These are phyloP conservation scores for Sapajus apella DNA, from an alignment of 2,113 vertebrate species.

Conservation along the genomic window DNA sequence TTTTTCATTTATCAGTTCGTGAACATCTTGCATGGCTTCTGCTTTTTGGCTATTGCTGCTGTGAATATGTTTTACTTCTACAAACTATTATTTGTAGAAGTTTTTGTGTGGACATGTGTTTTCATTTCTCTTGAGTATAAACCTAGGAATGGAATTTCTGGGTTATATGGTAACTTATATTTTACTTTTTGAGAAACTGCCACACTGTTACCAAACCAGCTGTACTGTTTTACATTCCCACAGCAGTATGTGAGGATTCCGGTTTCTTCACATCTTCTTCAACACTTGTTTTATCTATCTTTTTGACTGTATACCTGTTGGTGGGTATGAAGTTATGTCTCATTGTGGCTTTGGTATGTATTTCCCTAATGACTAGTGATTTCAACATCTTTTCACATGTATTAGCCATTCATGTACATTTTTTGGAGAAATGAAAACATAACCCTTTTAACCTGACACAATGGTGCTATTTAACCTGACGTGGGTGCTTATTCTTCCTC, in stretches of 20 bases:
- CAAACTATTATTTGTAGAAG: not conserved
- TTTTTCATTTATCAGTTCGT: not conserved
- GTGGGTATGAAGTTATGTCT: not conserved
- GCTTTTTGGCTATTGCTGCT: not conserved
- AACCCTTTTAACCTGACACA: not conserved
- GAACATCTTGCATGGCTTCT: not conserved
- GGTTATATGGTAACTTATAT: not conserved
- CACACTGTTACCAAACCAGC: not conserved
- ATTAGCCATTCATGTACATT: not conserved
- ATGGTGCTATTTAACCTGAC: not conserved
- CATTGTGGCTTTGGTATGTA: not conserved
- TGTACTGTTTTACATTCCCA: not conserved
- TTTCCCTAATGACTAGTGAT: not conserved
- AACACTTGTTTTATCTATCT: not conserved
- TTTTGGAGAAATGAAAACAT: not conserved
- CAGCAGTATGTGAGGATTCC: not conserved
- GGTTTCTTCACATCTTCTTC: not conserved
- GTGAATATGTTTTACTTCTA: not conserved
- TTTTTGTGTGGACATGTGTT: not conserved
- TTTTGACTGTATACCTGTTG: not conserved
- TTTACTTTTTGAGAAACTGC: not conserved
- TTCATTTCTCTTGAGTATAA: conserved; percentile 6
- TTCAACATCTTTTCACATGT: not conserved
- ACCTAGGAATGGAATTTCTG: not conserved
- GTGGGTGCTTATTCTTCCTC: not conserved